Conservation (phyloP, 2,888 invertebrate species). For the Himalopsyche anomala region DNA sequence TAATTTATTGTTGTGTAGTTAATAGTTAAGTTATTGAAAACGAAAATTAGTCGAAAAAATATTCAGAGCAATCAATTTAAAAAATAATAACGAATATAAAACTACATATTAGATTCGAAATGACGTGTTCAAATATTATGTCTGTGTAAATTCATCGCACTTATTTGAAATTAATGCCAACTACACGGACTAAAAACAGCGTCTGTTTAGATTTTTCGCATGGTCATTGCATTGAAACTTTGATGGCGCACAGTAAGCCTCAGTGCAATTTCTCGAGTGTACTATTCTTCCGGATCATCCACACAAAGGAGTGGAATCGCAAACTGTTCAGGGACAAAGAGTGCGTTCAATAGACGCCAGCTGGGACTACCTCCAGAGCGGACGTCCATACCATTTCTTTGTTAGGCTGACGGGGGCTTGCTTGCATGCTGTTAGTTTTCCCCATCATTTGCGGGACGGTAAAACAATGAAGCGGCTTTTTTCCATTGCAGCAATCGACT, state of each 20-base stretch:
- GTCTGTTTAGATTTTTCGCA: too few species aligned
- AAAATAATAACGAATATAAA: too few species aligned
- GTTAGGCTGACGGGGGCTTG: neutral
- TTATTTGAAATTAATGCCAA: too few species aligned
- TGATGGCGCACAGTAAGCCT: neutral
- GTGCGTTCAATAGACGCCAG: neutral
- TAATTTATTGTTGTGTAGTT: too few species aligned
- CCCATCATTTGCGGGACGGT: neutral
- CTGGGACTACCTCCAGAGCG: neutral
- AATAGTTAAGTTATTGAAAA: too few species aligned
- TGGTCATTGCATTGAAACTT: neutral
- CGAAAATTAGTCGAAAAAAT: too few species aligned
- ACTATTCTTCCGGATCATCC: neutral
- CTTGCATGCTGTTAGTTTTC: neutral
- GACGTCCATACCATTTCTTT: neutral
- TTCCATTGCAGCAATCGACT: neutral
- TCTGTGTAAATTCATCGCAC: too few species aligned
- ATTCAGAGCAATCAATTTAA: too few species aligned
- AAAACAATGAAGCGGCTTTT: neutral
- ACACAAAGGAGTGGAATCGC: neutral
- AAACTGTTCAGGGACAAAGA: conserved; percentile 14
- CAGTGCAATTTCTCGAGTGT: neutral
- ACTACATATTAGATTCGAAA: too few species aligned
- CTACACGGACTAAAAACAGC: too few species aligned
- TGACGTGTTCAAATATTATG: too few species aligned